These are phyloP conservation scores for Heptranchias perlo DNA, from an alignment of 2,113 vertebrate species.

Conservation along the genomic window DNA sequence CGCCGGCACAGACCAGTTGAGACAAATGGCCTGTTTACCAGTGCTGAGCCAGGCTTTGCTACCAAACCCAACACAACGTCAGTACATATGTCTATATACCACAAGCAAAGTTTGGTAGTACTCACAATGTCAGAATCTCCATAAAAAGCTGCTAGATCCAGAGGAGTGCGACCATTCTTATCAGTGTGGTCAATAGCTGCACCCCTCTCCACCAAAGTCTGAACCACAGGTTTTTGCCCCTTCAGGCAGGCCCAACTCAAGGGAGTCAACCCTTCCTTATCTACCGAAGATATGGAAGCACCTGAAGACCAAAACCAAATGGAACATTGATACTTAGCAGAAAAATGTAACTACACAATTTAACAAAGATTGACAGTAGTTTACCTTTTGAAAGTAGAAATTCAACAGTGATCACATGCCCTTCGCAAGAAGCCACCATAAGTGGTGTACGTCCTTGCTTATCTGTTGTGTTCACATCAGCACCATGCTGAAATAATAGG, in stretches of 20 bases:
- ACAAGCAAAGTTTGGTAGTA: constrained; percentile 40
- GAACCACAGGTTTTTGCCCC: constrained; percentile 85
- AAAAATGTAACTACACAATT: neutral
- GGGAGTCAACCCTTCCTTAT: constrained; percentile 90
- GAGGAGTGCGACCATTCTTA: constrained; percentile 87
- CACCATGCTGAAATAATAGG: constrained; percentile 72
- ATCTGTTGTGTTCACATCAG: constrained; percentile 85
- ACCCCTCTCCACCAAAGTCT: constrained; percentile 84
- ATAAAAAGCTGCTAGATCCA: constrained; percentile 93
- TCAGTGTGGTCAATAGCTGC: constrained; percentile 88
- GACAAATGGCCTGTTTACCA: no score
- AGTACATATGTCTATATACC: neutral
- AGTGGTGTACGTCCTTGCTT: constrained; percentile 91
- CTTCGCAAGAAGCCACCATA: constrained; percentile 94
- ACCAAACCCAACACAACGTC: neutral
- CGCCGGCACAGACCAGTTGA: no score
- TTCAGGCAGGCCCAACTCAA: constrained; percentile 97
- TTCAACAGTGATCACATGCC: constrained; percentile 84
- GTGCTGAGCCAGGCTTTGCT: neutral
- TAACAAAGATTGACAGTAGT: neutral
- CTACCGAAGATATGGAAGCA: constrained; percentile 76
- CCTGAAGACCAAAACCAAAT: constrained; percentile 54
- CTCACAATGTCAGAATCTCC: constrained; percentile 91
- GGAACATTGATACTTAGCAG: neutral
- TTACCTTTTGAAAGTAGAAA: constrained; percentile 89